Percentiles rank a stretch among this genome's conserved stretches.
Conservation (phyloP, 2,888 invertebrate genomes). For the Morpho deidamia region DNA sequence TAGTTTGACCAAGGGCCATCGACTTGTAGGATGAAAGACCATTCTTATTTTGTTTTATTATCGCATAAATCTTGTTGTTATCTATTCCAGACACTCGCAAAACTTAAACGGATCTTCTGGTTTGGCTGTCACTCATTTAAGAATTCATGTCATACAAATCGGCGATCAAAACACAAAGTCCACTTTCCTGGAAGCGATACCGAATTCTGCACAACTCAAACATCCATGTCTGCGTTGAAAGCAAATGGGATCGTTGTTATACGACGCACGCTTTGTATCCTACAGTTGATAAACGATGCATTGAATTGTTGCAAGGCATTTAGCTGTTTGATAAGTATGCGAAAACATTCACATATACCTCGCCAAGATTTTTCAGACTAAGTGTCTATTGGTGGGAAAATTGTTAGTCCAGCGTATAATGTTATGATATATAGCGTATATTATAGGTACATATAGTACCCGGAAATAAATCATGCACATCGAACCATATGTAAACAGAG, state of each 20-base stretch:
- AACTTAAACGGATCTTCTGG: not conserved
- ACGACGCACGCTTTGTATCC: not conserved
- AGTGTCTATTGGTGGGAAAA: too few species aligned
- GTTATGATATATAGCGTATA: too few species aligned
- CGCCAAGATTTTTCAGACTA: too few species aligned
- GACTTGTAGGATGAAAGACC: too few species aligned
- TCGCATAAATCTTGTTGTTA: not conserved
- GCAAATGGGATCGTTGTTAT: not conserved
- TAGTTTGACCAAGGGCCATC: too few species aligned
- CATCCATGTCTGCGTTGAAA: not conserved
- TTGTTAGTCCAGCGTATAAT: too few species aligned
- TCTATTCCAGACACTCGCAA: not conserved
- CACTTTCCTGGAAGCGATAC: not conserved
- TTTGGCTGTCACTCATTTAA: not conserved
- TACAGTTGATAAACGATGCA: slow-evolving; percentile 6
- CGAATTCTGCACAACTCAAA: not conserved
- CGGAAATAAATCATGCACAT: too few species aligned
- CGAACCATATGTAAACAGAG: too few species aligned
- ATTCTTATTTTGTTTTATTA: too few species aligned
- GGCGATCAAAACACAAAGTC: not conserved
- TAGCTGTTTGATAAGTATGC: not conserved
- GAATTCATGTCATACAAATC: slow-evolving; percentile 1
- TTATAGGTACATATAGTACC: too few species aligned
- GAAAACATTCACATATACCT: not conserved
- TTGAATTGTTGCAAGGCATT: slow-evolving; percentile 5